These are phyloP conservation scores for Sterrhoptilus dennistouni DNA, from an alignment of 2,113 vertebrate species.

Conservation along the genomic window DNA sequence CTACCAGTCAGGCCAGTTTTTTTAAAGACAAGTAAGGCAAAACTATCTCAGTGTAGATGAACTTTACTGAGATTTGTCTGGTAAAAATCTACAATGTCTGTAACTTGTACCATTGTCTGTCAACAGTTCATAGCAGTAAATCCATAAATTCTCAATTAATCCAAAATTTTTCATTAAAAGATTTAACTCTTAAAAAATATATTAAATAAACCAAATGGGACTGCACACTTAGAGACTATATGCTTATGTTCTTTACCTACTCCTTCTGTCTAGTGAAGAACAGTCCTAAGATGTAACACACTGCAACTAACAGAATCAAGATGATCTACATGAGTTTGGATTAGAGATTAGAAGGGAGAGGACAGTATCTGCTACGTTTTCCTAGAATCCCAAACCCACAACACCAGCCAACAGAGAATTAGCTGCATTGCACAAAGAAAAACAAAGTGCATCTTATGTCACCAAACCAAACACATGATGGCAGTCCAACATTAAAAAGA, in stretches of 20 bases:
- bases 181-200: neutral
- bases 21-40: neutral
- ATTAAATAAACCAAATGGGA: neutral
- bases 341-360: neutral
- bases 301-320: neutral
- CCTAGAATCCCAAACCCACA: neutral
- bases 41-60: neutral
- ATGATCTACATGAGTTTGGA: neutral
- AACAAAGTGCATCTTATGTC: neutral
- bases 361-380: neutral
- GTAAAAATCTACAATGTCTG: neutral
- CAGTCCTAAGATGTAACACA: neutral
- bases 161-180: neutral
- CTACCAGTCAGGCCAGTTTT: neutral
- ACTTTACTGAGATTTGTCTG: neutral
- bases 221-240: neutral
- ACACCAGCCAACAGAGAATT: neutral
- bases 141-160: neutral
- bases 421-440: neutral
- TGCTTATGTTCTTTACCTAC: neutral
- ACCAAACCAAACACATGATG: conserved; percentile 6
- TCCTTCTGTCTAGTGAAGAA: neutral
- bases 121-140: neutral
- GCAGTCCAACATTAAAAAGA: neutral
- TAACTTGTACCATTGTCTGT: neutral